Conservation (phyloP, 64 coral and sea anemone species). For the Cladopsammia gracilis region DNA sequence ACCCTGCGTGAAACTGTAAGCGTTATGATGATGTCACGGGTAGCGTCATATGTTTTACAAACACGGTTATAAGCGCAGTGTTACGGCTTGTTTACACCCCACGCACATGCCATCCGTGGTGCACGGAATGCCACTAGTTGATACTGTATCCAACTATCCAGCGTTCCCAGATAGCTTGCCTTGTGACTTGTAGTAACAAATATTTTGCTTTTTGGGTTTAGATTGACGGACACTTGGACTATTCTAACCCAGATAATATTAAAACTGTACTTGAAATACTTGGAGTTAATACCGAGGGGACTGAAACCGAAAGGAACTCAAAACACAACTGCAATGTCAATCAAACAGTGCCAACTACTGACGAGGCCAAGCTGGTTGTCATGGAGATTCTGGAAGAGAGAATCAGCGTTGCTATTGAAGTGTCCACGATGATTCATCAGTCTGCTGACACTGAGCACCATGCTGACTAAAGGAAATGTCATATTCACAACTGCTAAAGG, state of each 20-base stretch:
- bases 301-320: neutral
- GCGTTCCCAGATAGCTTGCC: neutral
- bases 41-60: neutral
- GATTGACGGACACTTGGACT: constrained; percentile 39
- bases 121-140: no score
- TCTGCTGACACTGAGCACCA: neutral
- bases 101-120: neutral
- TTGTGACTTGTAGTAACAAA: neutral
- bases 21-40: neutral
- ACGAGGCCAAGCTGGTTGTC: neutral
- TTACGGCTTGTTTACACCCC: neutral
- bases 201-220: neutral
- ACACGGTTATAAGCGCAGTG: neutral
- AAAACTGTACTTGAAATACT: constrained; percentile 10
- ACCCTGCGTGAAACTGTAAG: neutral
- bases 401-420: neutral
- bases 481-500: neutral
- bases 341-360: neutral
- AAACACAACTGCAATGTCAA: neutral
- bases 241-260: constrained; percentile 27
- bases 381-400: constrained; percentile 10
- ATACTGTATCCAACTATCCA: no score
- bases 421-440: neutral
- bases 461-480: neutral
- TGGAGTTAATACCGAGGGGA: neutral